Percentiles rank a stretch among this genome's conserved stretches.
Evolutionary conservation across 2,797 vertebrate species (phyloP).

Genomic region (Myotis pilosus): DNA sequence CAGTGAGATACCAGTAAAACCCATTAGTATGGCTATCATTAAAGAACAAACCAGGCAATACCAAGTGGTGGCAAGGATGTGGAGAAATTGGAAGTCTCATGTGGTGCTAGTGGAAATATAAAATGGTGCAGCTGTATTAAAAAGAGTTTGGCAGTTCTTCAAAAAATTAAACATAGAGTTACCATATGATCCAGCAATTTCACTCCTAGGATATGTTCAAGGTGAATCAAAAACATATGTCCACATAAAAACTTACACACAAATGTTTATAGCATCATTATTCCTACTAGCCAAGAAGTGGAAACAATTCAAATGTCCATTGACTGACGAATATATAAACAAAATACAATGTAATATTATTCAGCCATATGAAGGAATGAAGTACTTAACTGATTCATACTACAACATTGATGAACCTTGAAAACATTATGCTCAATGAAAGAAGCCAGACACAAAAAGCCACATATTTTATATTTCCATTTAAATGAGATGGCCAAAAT

Average conservation of each 20-base stretch:
- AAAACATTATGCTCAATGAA: background rate
- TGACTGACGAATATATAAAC: background rate
- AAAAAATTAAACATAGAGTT: slow-evolving; percentile 5
- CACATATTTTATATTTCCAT: background rate
- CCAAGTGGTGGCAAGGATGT: slow-evolving; percentile 31
- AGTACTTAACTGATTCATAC: background rate
- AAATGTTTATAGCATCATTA: background rate
- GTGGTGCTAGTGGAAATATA: slow-evolving; percentile 10
- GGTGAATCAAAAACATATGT: slow-evolving; percentile 23
- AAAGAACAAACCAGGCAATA: background rate
- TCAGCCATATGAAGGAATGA: background rate
- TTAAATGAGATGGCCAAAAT: background rate
- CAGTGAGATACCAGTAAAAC: background rate
- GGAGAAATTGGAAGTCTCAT: background rate
- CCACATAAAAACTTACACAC: background rate
- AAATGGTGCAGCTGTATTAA: slow-evolving; percentile 25
- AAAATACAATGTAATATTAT: background rate
- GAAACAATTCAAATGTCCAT: background rate
- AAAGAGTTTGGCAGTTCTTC: slow-evolving; percentile 52
- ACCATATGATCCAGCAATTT: background rate
- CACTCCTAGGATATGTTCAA: background rate
- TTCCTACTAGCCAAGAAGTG: background rate
- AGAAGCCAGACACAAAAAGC: background rate
- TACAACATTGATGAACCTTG: background rate
- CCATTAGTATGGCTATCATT: background rate